These are phyloP conservation scores for Heliconius congener DNA, from an alignment of 1,140 invertebrate species.

Conservation along the genomic window DNA sequence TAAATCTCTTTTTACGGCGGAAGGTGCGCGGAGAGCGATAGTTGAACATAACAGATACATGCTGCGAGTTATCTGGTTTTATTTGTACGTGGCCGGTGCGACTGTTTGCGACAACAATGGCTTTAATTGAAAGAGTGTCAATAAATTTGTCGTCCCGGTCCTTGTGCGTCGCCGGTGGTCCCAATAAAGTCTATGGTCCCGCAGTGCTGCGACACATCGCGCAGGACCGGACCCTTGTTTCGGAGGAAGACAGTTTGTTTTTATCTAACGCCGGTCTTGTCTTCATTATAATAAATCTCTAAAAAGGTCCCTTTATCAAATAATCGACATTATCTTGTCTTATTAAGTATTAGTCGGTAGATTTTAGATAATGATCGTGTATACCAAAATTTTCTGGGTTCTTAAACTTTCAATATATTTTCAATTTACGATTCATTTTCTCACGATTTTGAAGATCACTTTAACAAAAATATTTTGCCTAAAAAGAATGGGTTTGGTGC, in stretches of 20 bases:
- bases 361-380: slow-evolving; percentile 30
- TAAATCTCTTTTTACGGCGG: slow-evolving; percentile 80
- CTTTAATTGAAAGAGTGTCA: slow-evolving; percentile 81
- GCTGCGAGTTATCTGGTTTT: slow-evolving; percentile 77
- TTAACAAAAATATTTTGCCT: slow-evolving; percentile 72
- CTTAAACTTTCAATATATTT: slow-evolving; percentile 17
- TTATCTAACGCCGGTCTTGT: slow-evolving; percentile 71
- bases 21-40: slow-evolving; percentile 65
- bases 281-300: slow-evolving; percentile 72
- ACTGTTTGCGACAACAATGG: slow-evolving; percentile 72
- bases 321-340: slow-evolving; percentile 60
- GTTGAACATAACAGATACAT: slow-evolving; percentile 71
- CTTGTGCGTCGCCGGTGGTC: slow-evolving; percentile 72
- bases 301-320: slow-evolving; percentile 47
- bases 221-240: slow-evolving; percentile 64
- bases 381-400: background rate
- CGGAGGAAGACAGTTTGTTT: slow-evolving; percentile 65
- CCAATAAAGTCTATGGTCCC: slow-evolving; percentile 57
- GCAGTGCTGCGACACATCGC: slow-evolving; percentile 56
- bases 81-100: slow-evolving; percentile 70
- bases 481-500: slow-evolving; percentile 57
- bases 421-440: slow-evolving; percentile 63
- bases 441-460: slow-evolving; percentile 67
- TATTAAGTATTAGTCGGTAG: slow-evolving; percentile 40
- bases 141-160: slow-evolving; percentile 76